phyloP scores from a whole-genome alignment of 2,113 vertebrate genomes.

The Rynchops niger region DNA sequence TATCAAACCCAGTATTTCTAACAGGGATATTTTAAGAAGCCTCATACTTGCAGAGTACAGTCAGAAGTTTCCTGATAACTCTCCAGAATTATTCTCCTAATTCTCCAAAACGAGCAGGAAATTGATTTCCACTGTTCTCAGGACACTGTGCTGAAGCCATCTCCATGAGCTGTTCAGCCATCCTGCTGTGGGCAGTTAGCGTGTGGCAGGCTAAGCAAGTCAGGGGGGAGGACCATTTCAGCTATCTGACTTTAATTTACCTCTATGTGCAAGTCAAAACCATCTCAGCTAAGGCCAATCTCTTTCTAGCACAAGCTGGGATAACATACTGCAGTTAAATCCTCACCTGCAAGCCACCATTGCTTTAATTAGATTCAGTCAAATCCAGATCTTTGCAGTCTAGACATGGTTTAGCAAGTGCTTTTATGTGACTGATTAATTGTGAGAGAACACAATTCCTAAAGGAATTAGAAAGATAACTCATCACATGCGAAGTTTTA shows the following conservation, averaged over 20 bases:
- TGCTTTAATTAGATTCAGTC: conserved; percentile 37
- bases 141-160: not conserved
- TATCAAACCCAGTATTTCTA: not conserved
- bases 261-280: not conserved
- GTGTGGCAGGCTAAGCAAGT: not conserved
- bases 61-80: not conserved
- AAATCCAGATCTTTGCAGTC: conserved; percentile 51
- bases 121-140: not conserved
- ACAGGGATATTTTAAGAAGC: not conserved
- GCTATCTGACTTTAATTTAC: not conserved
- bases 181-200: not conserved
- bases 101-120: not conserved
- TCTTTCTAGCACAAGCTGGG: not conserved
- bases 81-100: not conserved
- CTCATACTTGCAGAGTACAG: not conserved
- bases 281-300: not conserved
- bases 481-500: conserved; percentile 8
- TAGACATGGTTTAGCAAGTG: conserved; percentile 60
- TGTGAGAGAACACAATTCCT: not conserved
- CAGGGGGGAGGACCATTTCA: not conserved
- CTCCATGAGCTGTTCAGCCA: not conserved
- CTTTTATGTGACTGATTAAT: conserved; percentile 14
- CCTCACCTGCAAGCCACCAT: not conserved
- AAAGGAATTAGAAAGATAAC: conserved; percentile 9
- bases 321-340: not conserved